Percentiles rank a stretch among this genome's conserved stretches.
Conservation (phyloP, 2,113 vertebrate species). For the Mesocricetus auratus region DNA sequence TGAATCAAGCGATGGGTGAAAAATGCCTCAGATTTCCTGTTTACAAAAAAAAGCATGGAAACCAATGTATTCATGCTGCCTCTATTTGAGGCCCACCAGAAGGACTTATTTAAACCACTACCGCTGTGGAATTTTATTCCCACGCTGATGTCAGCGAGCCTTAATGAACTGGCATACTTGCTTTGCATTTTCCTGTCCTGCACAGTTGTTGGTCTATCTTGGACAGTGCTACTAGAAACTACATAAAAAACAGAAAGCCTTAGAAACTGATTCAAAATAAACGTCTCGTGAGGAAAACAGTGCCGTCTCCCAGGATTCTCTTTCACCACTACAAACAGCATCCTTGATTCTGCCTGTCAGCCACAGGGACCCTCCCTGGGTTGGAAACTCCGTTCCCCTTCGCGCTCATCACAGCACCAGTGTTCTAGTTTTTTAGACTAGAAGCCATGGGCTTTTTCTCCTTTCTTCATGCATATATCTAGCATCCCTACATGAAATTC, state of each 20-base stretch:
- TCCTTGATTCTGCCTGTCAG: not conserved
- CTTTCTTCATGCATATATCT: not conserved
- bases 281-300: not conserved
- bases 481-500: not conserved
- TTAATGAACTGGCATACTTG: accelerated
- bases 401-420: accelerated
- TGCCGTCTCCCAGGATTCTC: not conserved
- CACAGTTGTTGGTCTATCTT: not conserved
- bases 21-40: conserved; percentile 59
- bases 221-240: not conserved
- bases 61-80: not conserved
- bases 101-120: not conserved
- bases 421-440: not conserved
- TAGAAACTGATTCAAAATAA: not conserved
- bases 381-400: not conserved
- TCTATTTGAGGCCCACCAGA: not conserved
- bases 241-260: not conserved
- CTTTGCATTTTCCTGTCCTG: not conserved
- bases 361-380: not conserved
- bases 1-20: conserved; percentile 51
- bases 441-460: not conserved
- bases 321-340: not conserved
- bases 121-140: not conserved
- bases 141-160: not conserved
- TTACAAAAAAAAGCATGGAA: conserved; percentile 57